These are phyloP conservation scores for Coturnix japonica DNA, from an alignment of 2,113 vertebrate species.

Conservation along the genomic window DNA sequence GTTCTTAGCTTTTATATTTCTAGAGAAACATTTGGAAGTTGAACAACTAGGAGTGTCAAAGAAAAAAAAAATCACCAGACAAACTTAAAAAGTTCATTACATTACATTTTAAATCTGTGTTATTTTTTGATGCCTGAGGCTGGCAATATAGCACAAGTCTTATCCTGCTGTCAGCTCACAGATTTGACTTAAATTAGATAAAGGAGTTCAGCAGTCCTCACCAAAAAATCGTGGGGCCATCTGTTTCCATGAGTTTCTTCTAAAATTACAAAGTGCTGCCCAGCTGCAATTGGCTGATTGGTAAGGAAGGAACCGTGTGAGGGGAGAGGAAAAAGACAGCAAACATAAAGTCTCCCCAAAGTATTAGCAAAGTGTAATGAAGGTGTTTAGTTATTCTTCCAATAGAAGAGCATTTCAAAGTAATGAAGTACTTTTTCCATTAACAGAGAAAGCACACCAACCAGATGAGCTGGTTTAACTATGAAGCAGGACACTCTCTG, in stretches of 20 bases:
- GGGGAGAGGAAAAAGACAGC: neutral
- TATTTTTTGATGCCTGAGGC: slow-evolving; percentile 34
- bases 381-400: neutral
- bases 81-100: slow-evolving; percentile 26
- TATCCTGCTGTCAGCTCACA: slow-evolving; percentile 50
- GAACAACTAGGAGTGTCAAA: neutral
- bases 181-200: slow-evolving; percentile 61
- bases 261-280: slow-evolving; percentile 42
- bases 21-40: neutral
- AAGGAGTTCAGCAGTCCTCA: slow-evolving; percentile 47
- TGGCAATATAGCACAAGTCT: slow-evolving; percentile 25
- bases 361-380: neutral
- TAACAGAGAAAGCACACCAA: neutral
- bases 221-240: slow-evolving; percentile 30
- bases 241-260: slow-evolving; percentile 48
- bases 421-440: neutral
- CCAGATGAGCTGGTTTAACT: neutral
- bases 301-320: neutral
- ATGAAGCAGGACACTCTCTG: neutral
- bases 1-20: neutral
- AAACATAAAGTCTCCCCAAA: neutral
- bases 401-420: neutral
- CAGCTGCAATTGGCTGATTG: slow-evolving; percentile 26
- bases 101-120: neutral
- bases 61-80: neutral